Evolutionary conservation across 2,797 vertebrate species (phyloP).

Genomic region (Pampus argenteus): DNA sequence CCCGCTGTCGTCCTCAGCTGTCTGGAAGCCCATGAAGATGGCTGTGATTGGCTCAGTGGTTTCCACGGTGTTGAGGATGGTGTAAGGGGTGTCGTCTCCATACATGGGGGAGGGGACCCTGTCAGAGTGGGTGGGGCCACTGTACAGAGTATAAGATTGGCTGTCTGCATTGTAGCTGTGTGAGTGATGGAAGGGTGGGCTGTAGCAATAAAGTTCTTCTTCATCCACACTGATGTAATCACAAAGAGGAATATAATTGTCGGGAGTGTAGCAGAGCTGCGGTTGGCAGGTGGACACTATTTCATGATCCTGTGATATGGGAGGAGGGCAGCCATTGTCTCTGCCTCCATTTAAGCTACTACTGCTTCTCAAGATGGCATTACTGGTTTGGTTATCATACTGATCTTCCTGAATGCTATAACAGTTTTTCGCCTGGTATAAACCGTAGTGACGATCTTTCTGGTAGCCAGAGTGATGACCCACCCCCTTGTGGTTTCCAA

Average conservation of each 20-base stretch:
- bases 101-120: constrained; percentile 61
- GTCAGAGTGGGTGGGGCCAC: constrained; percentile 44
- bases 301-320: constrained; percentile 45
- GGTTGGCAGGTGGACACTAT: constrained; percentile 15
- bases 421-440: neutral
- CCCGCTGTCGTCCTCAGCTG: constrained; percentile 72
- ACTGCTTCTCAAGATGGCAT: neutral
- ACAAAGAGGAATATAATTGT: constrained; percentile 55
- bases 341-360: neutral
- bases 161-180: constrained; percentile 23
- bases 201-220: constrained; percentile 43
- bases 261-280: constrained; percentile 55
- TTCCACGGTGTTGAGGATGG: constrained; percentile 83
- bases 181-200: constrained; percentile 47
- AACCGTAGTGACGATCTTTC: constrained; percentile 2
- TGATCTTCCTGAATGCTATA: constrained; percentile 1
- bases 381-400: neutral
- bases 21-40: constrained; percentile 94
- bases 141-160: constrained; percentile 33
- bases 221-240: constrained; percentile 59
- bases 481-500: constrained; percentile 54
- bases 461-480: constrained; percentile 19
- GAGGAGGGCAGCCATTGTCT: constrained; percentile 33
- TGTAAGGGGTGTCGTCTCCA: constrained; percentile 80
- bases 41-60: constrained; percentile 89